Evolutionary conservation across 2,797 vertebrate species (phyloP), one percentile per base, ranked within the genome.

Genomic region (Heliangelus exortis): DNA sequence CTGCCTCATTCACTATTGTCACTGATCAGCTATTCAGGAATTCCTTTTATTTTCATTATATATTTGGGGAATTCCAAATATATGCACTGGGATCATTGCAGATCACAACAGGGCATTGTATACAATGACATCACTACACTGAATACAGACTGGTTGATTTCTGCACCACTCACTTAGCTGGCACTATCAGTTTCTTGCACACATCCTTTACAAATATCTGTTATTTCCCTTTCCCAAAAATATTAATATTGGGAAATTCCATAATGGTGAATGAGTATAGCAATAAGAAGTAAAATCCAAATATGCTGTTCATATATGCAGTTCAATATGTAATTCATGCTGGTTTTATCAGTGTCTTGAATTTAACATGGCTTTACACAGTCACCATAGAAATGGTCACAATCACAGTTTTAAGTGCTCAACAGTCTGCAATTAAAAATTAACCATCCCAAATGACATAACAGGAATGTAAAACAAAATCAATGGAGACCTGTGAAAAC

Each of bases 161-260:
- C 39, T 39, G 74, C 26, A 62, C 3, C n/a, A 36, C 22, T n/a
- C 22, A 78, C 10, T 67, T 73, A 25, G 22, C 36, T 25, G 19
- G 2, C 21, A 29, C 6, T 51, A 12, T 34, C 55, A 87, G 12
- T 47, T 71, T 18, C 9, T 39, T 61, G 13, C 7, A 14, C 6
- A 3, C 14, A 14, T 45, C 29, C 17, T 81, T 66, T 20, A 82
- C 13, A 75, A 85, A 14, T 21, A 76, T 3, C 6, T 63, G n/a
- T 36, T 61, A 15, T 16, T 76, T 19, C 2, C 1, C 1, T 8
- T 13, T 3, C 10, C 2, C 3, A 0, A 26, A 31, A 61, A 43
- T 48, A 21, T 1, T 48, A 6, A 50, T 54, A 13, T n/a, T 51
- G 10, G 6, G 16, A 57, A 71, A 47, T 23, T n/a, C 57, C 67